phyloP scores from a whole-genome alignment of 2,888 invertebrate species.

The Coenonympha glycerion region DNA sequence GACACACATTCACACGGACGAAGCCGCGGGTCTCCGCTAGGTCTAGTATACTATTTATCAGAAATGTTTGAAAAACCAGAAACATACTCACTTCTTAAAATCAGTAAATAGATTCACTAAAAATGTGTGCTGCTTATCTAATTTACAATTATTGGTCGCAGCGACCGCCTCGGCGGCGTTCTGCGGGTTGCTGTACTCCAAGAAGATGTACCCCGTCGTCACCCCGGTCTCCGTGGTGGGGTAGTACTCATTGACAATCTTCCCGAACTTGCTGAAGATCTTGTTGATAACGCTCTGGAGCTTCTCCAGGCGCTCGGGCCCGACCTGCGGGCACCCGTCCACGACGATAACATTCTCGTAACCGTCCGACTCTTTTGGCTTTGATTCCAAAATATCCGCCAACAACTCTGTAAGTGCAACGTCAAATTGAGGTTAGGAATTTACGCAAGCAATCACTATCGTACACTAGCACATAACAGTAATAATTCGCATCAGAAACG shows the following conservation, averaged over 20 bases:
- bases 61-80: too few species aligned
- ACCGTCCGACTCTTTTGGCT: constrained; percentile 96
- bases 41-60: too few species aligned
- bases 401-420: constrained; percentile 89
- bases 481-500: neutral
- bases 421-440: constrained; percentile 71
- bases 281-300: constrained; percentile 93
- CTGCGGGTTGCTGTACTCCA: constrained; percentile 90
- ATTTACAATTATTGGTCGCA: constrained; percentile 91
- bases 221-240: constrained; percentile 87
- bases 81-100: constrained; percentile 86
- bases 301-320: constrained; percentile 92
- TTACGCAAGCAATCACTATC: neutral
- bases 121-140: constrained; percentile 97
- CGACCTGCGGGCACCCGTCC: constrained; percentile 97
- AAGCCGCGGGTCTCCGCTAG: too few species aligned
- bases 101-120: constrained; percentile 95
- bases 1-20: too few species aligned
- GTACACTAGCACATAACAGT: neutral
- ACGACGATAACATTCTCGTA: constrained; percentile 97
- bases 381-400: constrained; percentile 90
- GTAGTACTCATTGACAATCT: constrained; percentile 91
- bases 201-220: constrained; percentile 94
- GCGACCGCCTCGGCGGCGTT: constrained; percentile 93
- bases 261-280: constrained; percentile 89